phyloP scores from a whole-genome alignment of 2,797 vertebrate species.

The Epinephelus awoara region DNA sequence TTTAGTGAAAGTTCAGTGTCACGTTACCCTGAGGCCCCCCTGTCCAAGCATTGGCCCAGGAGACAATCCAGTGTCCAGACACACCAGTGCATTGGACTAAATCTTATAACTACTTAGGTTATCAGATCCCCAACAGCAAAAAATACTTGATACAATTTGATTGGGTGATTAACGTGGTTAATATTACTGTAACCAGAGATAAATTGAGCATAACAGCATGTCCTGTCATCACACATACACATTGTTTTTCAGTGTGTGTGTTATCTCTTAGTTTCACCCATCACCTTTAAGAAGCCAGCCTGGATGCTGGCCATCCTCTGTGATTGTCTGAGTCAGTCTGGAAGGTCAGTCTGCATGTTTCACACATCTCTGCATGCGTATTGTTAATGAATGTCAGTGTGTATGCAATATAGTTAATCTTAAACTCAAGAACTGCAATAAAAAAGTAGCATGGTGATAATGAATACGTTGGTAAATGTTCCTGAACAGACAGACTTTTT shows the following conservation, averaged over 20 bases:
- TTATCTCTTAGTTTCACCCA: conserved; percentile 32
- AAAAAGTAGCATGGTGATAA: neutral
- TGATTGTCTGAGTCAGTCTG: conserved; percentile 41
- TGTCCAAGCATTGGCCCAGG: neutral
- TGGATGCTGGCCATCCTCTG: conserved; percentile 28
- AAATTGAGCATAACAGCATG: conserved; percentile 32
- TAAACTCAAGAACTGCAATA: neutral
- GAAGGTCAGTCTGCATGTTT: conserved; percentile 47
- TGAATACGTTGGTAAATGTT: neutral
- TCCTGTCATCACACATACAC: conserved; percentile 26
- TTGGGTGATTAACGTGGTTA: neutral
- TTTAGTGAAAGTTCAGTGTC: neutral
- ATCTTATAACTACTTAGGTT: neutral
- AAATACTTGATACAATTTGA: neutral
- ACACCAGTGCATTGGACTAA: neutral
- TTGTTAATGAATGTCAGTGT: conserved; percentile 21
- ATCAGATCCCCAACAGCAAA: neutral
- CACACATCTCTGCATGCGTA: conserved; percentile 49
- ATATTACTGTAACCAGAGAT: conserved; percentile 1
- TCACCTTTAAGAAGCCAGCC: conserved; percentile 43
- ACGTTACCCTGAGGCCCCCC: neutral
- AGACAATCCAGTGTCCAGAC: neutral
- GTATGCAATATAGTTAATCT: neutral
- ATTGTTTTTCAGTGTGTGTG: conserved; percentile 28
- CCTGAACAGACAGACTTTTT: neutral